Conservation (phyloP, 2,113 vertebrate species). For the Lutjanus erythropterus region DNA sequence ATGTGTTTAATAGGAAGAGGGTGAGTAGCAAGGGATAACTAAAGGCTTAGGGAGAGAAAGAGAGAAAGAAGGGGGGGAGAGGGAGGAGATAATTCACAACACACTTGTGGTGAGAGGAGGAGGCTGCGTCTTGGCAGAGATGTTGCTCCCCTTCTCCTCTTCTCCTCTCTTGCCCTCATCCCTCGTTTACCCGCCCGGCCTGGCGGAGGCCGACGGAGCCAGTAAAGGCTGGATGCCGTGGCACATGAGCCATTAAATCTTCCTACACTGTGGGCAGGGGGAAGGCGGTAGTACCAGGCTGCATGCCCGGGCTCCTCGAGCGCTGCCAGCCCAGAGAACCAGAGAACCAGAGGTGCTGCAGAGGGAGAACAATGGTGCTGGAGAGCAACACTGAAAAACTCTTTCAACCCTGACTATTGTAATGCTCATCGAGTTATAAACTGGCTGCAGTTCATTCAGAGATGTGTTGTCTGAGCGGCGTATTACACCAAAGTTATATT, state of each 20-base stretch:
- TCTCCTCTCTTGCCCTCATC: slow-evolving; percentile 47
- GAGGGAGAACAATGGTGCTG: neutral
- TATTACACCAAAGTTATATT: neutral
- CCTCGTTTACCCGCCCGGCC: slow-evolving; percentile 48
- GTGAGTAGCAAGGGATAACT: slow-evolving; percentile 70
- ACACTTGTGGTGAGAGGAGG: slow-evolving; percentile 79
- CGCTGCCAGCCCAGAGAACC: slow-evolving; percentile 37
- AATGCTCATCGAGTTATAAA: neutral
- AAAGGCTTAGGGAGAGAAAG: slow-evolving; percentile 52
- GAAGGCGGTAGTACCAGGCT: slow-evolving; percentile 47
- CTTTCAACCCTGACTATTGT: neutral
- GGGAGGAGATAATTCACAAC: slow-evolving; percentile 78
- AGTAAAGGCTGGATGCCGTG: slow-evolving; percentile 75
- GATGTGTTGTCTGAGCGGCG: too few relatives aligned
- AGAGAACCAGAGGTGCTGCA: slow-evolving; percentile 17
- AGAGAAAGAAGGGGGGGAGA: slow-evolving; percentile 40
- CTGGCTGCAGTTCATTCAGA: neutral
- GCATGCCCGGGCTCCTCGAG: slow-evolving; percentile 33
- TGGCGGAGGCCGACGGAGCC: slow-evolving; percentile 57
- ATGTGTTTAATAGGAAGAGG: slow-evolving; percentile 76
- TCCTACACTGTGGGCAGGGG: slow-evolving; percentile 67
- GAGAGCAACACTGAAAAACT: neutral
- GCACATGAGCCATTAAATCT: slow-evolving; percentile 84
- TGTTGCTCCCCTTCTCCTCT: slow-evolving; percentile 49
- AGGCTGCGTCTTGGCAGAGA: slow-evolving; percentile 72